A percentile compares a stretch with the other conserved stretches of the same genome.
phyloP scores from a whole-genome alignment of 2,888 invertebrate species.

The Augiades crinisus region DNA sequence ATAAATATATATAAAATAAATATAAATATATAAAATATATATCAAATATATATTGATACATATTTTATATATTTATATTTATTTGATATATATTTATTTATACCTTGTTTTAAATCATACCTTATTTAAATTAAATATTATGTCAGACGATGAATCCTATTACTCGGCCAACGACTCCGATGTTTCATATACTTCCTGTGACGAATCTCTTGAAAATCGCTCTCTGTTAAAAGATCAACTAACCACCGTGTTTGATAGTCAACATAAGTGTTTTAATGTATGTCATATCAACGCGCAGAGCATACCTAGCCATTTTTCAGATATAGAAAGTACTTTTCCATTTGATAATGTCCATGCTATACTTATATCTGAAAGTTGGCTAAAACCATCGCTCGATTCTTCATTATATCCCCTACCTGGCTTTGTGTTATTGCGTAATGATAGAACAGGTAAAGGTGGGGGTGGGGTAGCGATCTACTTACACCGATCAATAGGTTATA shows the following conservation, averaged over 20 bases:
- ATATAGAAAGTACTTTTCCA: not conserved
- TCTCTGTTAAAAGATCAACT: not conserved
- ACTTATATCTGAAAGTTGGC: too few species aligned
- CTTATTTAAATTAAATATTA: too few species aligned
- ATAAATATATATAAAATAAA: too few species aligned
- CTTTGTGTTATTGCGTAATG: not conserved
- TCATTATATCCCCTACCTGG: not conserved
- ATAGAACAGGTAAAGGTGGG: not conserved
- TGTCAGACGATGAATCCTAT: too few species aligned
- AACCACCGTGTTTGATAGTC: not conserved
- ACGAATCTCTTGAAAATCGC: not conserved
- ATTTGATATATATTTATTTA: too few species aligned
- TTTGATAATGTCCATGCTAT: not conserved
- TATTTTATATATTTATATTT: too few species aligned
- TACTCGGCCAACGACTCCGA: not conserved
- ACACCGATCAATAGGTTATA: not conserved
- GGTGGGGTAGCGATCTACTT: not conserved
- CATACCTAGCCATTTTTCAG: not conserved
- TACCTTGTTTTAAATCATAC: too few species aligned
- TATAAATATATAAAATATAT: too few species aligned
- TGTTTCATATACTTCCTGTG: not conserved
- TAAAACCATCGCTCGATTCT: not conserved
- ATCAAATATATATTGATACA: too few species aligned
- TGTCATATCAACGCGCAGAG: too few species aligned
- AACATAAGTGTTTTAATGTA: not conserved